Conservation (phyloP, 2,888 invertebrate species). For the Platycnemis pennipes region DNA sequence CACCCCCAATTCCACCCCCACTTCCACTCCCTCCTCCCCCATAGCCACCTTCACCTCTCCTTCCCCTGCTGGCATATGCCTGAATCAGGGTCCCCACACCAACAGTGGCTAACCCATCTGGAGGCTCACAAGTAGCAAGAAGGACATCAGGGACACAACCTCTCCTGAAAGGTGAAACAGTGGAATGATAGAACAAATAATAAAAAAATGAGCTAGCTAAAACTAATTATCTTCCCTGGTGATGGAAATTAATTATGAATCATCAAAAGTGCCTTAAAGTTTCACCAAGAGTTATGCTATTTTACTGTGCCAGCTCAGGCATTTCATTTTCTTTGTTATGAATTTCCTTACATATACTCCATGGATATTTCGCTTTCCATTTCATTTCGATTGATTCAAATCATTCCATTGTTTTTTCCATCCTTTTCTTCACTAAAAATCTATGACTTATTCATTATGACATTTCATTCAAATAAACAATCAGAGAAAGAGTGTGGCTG, state of each 20-base stretch:
- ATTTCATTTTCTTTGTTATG: too few relatives aligned
- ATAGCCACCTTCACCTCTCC: conserved; percentile 83
- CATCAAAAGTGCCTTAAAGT: too few relatives aligned
- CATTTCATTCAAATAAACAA: too few relatives aligned
- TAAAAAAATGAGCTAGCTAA: neutral
- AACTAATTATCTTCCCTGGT: neutral
- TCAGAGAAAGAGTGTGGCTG: too few relatives aligned
- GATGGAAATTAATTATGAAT: neutral
- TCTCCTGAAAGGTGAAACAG: conserved; percentile 81
- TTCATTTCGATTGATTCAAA: too few relatives aligned
- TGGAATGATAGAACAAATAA: neutral
- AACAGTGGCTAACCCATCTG: conserved; percentile 86
- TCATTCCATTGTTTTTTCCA: too few relatives aligned
- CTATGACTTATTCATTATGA: too few relatives aligned
- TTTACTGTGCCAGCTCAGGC: too few relatives aligned
- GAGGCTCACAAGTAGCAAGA: conserved; percentile 93
- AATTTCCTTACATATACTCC: too few relatives aligned
- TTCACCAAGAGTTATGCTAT: too few relatives aligned
- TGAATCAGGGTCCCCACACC: conserved; percentile 87
- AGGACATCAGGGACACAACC: conserved; percentile 95
- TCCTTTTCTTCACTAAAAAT: too few relatives aligned
- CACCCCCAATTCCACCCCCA: conserved; percentile 53
- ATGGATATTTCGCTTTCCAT: too few relatives aligned
- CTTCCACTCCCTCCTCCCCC: conserved; percentile 56
- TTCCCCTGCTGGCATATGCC: conserved; percentile 88